A percentile compares a stretch with the other conserved stretches of the same genome.
Conservation (phyloP, 2,113 vertebrate species). For the Daubentonia madagascariensis region DNA sequence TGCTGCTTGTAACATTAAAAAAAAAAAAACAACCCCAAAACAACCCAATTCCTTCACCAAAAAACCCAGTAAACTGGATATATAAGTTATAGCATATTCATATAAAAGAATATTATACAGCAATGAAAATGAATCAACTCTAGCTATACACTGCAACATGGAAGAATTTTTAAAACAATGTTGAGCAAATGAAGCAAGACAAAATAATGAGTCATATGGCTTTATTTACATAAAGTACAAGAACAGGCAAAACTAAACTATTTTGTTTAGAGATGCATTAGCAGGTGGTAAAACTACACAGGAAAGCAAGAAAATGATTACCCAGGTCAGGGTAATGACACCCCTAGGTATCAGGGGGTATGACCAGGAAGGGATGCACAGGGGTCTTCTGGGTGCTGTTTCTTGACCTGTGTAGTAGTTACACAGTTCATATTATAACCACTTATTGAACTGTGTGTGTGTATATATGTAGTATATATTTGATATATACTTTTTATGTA, state of each 20-base stretch:
- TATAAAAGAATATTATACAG: background rate
- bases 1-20: background rate
- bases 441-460: background rate
- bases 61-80: background rate
- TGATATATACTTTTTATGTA: background rate
- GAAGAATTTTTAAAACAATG: background rate
- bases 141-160: background rate
- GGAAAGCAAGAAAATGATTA: background rate
- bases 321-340: background rate
- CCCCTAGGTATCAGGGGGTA: background rate
- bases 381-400: background rate
- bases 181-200: background rate
- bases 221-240: too few species aligned
- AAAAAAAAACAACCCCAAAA: background rate
- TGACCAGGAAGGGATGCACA: background rate
- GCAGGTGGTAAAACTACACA: rapidly evolving
- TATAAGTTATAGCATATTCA: too few species aligned
- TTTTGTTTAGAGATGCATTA: background rate
- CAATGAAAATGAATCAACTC: background rate
- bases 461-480: background rate
- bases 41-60: background rate
- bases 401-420: background rate
- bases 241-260: background rate
- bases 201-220: background rate
- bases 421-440: background rate